Evolutionary conservation across 1,140 invertebrate genomes (phyloP), one percentile per base, ranked within the genome.

Genomic region (Xylocopa sonorina): DNA sequence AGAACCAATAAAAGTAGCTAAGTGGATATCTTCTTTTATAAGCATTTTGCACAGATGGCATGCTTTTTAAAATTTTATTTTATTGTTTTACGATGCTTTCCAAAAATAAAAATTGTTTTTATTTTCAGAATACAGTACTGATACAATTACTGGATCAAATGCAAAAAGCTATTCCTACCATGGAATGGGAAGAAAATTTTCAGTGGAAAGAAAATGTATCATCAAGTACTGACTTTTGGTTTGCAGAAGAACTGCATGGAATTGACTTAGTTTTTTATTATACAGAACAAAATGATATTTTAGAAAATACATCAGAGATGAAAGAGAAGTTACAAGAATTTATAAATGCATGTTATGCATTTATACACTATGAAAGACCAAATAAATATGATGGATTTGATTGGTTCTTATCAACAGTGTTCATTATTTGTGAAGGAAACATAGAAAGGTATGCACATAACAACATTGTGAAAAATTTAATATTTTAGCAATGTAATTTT

Each of bases 371-470:
- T 60, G 77, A 88, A 10, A 92, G 88, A 74, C 60, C 81, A 48
- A 73, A 53, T 3, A 75, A 81, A 29, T 92, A 89, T 72, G 80
- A 90, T 55, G 87, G 87, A 34, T 93, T 92, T 46, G 92, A 93
- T 67, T 93, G 92, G 92, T 92, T 93, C 69, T 79, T 93, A 32
- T 85, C 89, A 21, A 91, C 91, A 38, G 80, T 92, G 4, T 93
- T 93, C 55, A 82, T 92, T 41, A 83, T 92, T 48, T 93, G 92
- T 63, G 66, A 87, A 77, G 91, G 91, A 55, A 75, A 91, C 66
- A 32, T 93, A 3, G 79, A 90, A 10, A 91, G 83, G 92, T 93
- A 85, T 83, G 87, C 85, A 80, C 55, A 21, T 27, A 27, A 55
- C 73, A n/a, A n/a, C 64, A 18, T 58, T 55, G 74, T 51, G n/a